Evolutionary conservation across 2,797 vertebrate species (phyloP).

Genomic region (Oreonectes daqikongensis): DNA sequence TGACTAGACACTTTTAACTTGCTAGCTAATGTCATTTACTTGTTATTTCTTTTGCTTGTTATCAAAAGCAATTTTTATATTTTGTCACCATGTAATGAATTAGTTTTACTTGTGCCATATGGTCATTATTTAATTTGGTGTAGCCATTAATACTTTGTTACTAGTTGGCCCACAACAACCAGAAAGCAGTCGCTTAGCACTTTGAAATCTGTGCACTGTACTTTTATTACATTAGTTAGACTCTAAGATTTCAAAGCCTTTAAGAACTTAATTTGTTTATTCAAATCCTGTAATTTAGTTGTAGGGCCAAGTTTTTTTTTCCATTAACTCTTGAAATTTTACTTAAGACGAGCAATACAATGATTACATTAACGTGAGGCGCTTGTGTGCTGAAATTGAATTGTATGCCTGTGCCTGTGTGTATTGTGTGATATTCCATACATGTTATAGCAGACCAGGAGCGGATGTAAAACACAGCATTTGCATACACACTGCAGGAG

Average conservation of each 20-base stretch:
- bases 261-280: not conserved
- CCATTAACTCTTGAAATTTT: not conserved
- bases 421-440: not conserved
- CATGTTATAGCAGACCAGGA: conserved; percentile 1
- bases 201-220: not conserved
- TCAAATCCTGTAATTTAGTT: not conserved
- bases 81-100: not conserved
- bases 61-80: not conserved
- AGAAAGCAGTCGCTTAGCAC: not conserved
- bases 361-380: not conserved
- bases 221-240: not conserved
- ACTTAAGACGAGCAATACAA: not conserved
- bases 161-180: not conserved
- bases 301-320: not conserved
- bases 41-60: too few species aligned
- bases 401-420: not conserved
- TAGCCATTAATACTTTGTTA: not conserved
- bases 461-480: not conserved
- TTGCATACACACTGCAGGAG: not conserved
- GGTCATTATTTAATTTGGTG: not conserved
- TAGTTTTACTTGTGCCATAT: not conserved
- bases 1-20: too few species aligned
- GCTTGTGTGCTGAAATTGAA: not conserved
- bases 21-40: too few species aligned
- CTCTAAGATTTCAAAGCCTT: not conserved